Evolutionary conservation across 2,113 vertebrate species (phyloP).

Genomic region (Phylloscopus whistleri): DNA sequence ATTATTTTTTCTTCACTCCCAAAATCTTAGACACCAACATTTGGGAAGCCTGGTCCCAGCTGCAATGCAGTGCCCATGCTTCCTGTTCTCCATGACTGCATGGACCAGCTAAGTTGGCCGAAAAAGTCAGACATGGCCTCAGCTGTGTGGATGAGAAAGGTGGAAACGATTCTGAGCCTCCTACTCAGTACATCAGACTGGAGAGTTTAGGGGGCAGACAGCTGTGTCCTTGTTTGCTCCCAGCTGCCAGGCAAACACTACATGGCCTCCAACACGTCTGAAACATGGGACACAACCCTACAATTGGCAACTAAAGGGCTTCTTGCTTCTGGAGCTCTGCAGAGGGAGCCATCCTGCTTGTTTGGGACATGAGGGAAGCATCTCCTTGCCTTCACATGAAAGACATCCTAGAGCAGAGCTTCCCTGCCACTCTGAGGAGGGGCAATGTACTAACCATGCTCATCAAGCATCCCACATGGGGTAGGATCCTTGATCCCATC

Average conservation of each 20-base stretch:
- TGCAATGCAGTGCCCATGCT: not conserved
- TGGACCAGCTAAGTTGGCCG: not conserved
- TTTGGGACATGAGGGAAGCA: not conserved
- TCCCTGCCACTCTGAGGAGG: not conserved
- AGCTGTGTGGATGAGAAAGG: not conserved
- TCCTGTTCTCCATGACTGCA: not conserved
- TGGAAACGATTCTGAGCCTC: not conserved
- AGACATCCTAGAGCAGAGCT: not conserved
- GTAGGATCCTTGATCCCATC: not conserved
- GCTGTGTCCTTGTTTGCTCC: not conserved
- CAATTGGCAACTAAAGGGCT: not conserved
- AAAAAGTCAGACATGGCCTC: not conserved
- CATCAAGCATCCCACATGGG: not conserved
- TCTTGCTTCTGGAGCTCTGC: not conserved
- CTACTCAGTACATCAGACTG: not conserved
- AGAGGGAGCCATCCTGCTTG: not conserved
- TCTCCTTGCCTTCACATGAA: not conserved
- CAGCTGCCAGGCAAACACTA: not conserved
- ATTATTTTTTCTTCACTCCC: not conserved
- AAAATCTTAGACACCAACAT: not conserved
- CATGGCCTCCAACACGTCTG: not conserved
- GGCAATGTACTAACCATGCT: not conserved
- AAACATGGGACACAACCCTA: not conserved
- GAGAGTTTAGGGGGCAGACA: not conserved
- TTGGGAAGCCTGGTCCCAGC: not conserved